Conservation (phyloP, 2,113 vertebrate genomes). For the Siniperca knerii region DNA sequence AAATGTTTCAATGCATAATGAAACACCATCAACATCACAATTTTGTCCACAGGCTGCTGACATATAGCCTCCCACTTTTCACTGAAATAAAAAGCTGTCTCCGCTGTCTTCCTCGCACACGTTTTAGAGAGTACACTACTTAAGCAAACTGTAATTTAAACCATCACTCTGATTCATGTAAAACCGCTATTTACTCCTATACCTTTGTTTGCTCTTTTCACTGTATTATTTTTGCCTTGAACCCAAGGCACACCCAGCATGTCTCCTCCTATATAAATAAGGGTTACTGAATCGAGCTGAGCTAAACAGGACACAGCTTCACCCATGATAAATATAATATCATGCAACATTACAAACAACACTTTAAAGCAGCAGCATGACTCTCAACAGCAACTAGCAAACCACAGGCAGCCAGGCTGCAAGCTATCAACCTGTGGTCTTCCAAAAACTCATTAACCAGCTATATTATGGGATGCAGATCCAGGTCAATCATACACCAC, state of each 20-base stretch:
- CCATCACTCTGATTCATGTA: conserved; percentile 21
- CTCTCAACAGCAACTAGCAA: conserved; percentile 4
- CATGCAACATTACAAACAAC: conserved; percentile 30
- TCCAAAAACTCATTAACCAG: conserved; percentile 6
- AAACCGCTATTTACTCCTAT: conserved; percentile 19
- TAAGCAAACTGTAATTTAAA: conserved; percentile 31
- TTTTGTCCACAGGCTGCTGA: background rate
- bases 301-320: conserved; percentile 22
- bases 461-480: background rate
- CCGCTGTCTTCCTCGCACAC: background rate
- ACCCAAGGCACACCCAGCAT: conserved; percentile 19
- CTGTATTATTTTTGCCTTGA: conserved; percentile 33
- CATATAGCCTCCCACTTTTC: background rate
- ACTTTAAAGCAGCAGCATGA: conserved; percentile 28
- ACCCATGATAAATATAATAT: conserved; percentile 21
- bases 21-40: background rate
- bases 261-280: conserved; percentile 41
- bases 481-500: background rate
- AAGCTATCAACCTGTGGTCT: background rate
- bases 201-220: conserved; percentile 24
- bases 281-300: conserved; percentile 21
- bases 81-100: conserved; percentile 5
- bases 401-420: conserved; percentile 28
- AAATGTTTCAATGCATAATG: background rate
- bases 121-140: conserved; percentile 6